Evolutionary conservation across 1,140 invertebrate genomes (phyloP).

Genomic region (Parasteatoda tepidariorum): DNA sequence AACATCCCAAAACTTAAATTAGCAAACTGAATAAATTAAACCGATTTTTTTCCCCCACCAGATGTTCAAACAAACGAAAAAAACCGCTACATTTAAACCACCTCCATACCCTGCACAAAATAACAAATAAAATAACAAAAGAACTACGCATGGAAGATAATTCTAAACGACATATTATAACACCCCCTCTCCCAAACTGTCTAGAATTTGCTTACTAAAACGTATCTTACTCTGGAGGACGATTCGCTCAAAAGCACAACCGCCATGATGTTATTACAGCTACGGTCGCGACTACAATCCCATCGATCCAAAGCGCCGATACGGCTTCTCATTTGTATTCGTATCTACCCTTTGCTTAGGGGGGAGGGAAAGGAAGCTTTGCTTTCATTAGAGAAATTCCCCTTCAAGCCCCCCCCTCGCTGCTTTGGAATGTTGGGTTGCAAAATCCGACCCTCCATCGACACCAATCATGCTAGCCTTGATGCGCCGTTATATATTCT

Average conservation of each 20-base stretch:
- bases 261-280: conserved; percentile 55
- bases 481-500: not conserved
- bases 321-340: conserved; percentile 38
- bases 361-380: not conserved
- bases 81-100: too few species aligned
- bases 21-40: too few species aligned
- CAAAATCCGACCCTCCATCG: not conserved
- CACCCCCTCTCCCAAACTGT: not conserved
- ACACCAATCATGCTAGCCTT: not conserved
- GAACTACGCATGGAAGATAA: not conserved
- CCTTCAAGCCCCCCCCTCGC: too few species aligned
- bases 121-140: not conserved
- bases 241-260: conserved; percentile 13
- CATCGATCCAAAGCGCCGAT: conserved; percentile 38
- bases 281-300: conserved; percentile 33
- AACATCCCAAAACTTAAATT: too few species aligned
- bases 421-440: not conserved
- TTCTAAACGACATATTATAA: not conserved
- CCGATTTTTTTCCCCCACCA: too few species aligned
- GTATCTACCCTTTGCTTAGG: conserved; percentile 1
- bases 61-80: too few species aligned
- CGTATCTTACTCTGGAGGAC: conserved; percentile 6
- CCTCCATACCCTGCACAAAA: not conserved
- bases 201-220: not conserved
- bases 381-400: not conserved